phyloP scores from a whole-genome alignment of 2,888 invertebrate genomes.

The Nemotelus pantherinus region DNA sequence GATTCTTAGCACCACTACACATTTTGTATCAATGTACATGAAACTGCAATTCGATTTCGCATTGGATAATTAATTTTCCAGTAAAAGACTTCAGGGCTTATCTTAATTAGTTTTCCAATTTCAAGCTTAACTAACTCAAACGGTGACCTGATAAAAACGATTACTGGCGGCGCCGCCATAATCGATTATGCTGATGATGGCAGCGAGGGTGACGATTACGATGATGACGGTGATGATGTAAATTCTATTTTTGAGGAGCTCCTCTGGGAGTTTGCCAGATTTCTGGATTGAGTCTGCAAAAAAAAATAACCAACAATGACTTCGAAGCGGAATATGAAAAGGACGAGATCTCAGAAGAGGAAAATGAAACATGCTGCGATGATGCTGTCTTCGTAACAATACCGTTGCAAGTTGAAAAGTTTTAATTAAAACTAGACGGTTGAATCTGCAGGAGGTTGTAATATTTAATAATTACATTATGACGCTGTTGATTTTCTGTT shows the following conservation, averaged over 20 bases:
- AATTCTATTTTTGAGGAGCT: too few species aligned
- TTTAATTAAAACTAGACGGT: neutral
- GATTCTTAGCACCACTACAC: too few species aligned
- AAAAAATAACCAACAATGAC: too few species aligned
- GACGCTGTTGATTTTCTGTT: too few species aligned
- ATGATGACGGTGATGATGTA: too few species aligned
- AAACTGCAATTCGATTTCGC: conserved; percentile 11
- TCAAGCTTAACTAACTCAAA: conserved; percentile 10
- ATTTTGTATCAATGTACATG: too few species aligned
- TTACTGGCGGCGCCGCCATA: neutral
- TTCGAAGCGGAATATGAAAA: too few species aligned
- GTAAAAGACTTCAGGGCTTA: neutral
- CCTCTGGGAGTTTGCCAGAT: too few species aligned
- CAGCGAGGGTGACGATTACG: neutral
- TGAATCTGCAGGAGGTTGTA: neutral
- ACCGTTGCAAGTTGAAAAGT: neutral
- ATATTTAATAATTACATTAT: too few species aligned
- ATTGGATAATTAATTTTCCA: conserved; percentile 26
- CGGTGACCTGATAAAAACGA: conserved; percentile 3
- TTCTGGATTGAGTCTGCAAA: too few species aligned
- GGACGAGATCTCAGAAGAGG: too few species aligned
- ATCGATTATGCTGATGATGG: conserved; percentile 6
- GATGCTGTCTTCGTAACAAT: neutral
- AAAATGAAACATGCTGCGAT: too few species aligned
- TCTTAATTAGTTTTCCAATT: conserved; percentile 36